A percentile compares a stretch with the other conserved stretches of the same genome.
Conservation (phyloP, 2,113 vertebrate genomes). For the Acanthisitta chloris region DNA sequence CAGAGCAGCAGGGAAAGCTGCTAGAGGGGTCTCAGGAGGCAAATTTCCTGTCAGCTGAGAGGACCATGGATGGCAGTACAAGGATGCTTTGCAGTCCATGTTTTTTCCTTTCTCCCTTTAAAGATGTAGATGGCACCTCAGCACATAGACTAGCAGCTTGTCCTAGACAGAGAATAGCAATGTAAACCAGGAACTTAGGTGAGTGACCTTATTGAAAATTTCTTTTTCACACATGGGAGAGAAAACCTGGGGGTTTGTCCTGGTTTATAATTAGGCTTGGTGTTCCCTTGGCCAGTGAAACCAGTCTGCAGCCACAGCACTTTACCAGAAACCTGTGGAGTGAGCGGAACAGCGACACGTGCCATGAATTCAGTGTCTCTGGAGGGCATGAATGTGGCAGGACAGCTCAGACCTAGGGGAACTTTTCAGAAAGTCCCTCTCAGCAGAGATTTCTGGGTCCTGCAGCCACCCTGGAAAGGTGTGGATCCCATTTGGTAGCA, state of each 20-base stretch:
- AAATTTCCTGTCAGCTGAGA: not conserved
- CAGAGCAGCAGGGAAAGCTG: not conserved
- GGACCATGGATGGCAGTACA: not conserved
- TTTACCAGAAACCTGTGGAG: not conserved
- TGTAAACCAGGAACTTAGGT: not conserved
- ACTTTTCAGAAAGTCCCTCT: not conserved
- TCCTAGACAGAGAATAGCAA: not conserved
- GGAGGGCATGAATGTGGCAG: accelerated
- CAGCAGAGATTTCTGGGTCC: not conserved
- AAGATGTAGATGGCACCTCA: not conserved
- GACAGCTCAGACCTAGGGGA: not conserved
- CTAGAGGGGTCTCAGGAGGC: not conserved
- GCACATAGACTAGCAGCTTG: not conserved
- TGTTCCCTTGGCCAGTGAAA: not conserved
- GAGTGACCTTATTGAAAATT: not conserved
- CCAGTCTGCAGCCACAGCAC: not conserved
- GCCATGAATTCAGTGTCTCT: accelerated
- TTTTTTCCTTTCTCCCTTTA: not conserved
- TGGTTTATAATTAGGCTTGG: not conserved
- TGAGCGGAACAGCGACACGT: accelerated
- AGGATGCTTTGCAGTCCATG: not conserved
- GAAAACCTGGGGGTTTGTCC: not conserved
- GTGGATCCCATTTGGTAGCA: not conserved
- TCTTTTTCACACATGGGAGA: not conserved
- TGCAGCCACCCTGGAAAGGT: not conserved